phyloP scores from a whole-genome alignment of 2,888 invertebrate species.

The Cetonia aurata region DNA sequence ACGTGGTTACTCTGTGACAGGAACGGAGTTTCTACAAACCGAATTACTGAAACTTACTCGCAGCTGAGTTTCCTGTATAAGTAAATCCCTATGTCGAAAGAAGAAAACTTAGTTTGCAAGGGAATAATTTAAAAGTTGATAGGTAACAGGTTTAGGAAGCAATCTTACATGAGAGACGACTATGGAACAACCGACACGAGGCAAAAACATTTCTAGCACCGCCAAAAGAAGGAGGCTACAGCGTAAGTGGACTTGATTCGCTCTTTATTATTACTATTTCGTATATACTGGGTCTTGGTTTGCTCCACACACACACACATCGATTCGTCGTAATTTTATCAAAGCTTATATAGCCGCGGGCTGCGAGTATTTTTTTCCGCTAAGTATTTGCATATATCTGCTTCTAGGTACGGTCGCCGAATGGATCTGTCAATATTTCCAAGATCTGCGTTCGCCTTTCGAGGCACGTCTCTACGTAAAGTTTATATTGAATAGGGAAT shows the following conservation, averaged over 20 bases:
- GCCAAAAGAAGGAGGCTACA: no score
- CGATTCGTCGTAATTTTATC: no score
- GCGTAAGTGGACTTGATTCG: no score
- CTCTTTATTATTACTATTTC: no score
- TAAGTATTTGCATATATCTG: background rate
- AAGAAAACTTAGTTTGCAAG: conserved; percentile 2
- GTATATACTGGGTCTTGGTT: no score
- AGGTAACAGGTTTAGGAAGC: background rate
- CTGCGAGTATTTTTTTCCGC: background rate
- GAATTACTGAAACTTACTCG: background rate
- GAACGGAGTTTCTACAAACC: background rate
- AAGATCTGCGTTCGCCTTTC: background rate
- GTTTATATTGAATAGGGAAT: conserved; percentile 1
- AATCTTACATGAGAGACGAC: background rate
- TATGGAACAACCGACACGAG: no score
- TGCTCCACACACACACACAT: no score
- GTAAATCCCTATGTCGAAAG: background rate
- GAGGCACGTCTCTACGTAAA: background rate
- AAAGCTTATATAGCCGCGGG: background rate
- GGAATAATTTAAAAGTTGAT: conserved; percentile 18
- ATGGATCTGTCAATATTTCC: background rate
- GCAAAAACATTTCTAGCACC: no score
- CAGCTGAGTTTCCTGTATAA: background rate
- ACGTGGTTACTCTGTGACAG: background rate
- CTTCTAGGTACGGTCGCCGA: background rate